Conservation (phyloP, 2,888 invertebrate species). For the Clitarchus hookeri region DNA sequence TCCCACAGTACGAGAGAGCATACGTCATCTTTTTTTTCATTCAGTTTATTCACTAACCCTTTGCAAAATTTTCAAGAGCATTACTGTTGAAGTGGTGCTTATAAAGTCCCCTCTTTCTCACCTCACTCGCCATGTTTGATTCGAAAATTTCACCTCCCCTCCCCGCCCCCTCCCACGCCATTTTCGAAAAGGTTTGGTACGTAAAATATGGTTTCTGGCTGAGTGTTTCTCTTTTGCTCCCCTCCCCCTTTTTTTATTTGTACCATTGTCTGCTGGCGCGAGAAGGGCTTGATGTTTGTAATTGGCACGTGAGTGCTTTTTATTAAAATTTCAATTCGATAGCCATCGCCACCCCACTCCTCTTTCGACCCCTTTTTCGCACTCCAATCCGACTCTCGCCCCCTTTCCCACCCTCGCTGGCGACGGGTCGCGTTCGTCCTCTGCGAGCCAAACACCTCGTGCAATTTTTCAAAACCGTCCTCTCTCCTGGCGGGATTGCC, state of each 20-base stretch:
- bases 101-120: neutral
- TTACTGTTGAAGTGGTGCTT: neutral
- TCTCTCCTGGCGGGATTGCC: neutral
- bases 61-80: neutral
- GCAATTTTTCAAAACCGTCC: neutral
- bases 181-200: neutral
- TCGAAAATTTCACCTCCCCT: neutral
- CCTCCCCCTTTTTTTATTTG: neutral
- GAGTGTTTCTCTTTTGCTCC: neutral
- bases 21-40: neutral
- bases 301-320: constrained; percentile 14
- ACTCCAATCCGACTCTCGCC: neutral
- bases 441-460: neutral
- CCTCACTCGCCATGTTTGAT: neutral
- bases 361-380: neutral
- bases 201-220: constrained; percentile 7
- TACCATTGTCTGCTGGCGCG: neutral
- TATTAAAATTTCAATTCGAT: constrained; percentile 14
- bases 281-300: constrained; percentile 14
- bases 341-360: neutral
- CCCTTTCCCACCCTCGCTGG: neutral
- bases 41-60: neutral
- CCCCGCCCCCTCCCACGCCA: neutral
- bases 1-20: neutral
- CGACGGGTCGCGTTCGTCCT: neutral